Conservation (phyloP, 2,888 invertebrate species). For the Thymelicus acteon region DNA sequence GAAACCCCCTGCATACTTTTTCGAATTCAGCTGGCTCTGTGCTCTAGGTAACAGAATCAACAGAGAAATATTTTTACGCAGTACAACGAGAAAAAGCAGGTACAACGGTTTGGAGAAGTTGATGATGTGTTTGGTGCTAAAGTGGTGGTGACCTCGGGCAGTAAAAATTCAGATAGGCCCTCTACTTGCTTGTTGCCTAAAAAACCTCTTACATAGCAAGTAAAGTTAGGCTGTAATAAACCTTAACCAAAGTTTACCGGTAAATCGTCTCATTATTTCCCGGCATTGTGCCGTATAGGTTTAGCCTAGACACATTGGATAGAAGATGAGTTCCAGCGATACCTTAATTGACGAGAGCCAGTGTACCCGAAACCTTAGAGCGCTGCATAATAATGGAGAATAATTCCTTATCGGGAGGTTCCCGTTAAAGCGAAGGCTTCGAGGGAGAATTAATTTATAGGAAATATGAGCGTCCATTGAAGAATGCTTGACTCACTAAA, state of each 20-base stretch:
- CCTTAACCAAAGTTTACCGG: constrained; percentile 33
- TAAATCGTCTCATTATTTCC: constrained; percentile 73
- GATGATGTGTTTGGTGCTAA: too few species aligned
- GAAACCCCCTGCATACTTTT: too few species aligned
- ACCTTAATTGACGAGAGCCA: constrained; percentile 83
- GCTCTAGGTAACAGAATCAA: too few species aligned
- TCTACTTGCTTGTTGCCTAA: too few species aligned
- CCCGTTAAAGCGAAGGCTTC: constrained; percentile 62
- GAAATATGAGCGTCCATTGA: constrained; percentile 18
- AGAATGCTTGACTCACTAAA: not conserved
- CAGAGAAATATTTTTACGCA: too few species aligned
- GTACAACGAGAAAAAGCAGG: too few species aligned
- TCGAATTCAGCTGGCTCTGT: too few species aligned
- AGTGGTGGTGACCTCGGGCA: too few species aligned
- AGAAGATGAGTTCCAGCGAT: constrained; percentile 76
- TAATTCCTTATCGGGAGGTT: constrained; percentile 75
- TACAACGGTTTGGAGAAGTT: too few species aligned
- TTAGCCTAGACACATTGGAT: constrained; percentile 59
- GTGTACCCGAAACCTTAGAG: constrained; percentile 80
- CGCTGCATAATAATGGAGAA: constrained; percentile 81
- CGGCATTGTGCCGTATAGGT: constrained; percentile 76
- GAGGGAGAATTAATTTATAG: constrained; percentile 19
- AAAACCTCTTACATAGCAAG: not conserved
- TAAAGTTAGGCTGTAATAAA: constrained; percentile 8
- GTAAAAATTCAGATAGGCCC: too few species aligned